phyloP scores from a whole-genome alignment of 2,888 invertebrate genomes.

The Neuroscelio doddi region DNA sequence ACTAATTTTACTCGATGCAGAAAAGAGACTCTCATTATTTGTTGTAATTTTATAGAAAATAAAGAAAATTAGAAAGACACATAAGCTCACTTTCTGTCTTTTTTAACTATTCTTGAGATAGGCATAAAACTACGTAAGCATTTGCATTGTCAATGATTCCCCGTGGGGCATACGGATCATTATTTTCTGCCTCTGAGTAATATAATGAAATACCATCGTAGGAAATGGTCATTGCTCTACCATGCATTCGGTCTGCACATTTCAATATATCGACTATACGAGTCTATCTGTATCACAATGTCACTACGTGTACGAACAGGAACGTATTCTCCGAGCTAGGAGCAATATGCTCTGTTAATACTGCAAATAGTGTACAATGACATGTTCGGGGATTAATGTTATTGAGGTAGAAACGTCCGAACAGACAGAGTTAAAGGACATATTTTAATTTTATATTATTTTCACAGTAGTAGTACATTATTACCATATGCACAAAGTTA shows the following conservation, averaged over 20 bases:
- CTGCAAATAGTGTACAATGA: constrained; percentile 1
- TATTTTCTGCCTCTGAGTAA: not conserved
- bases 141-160: not conserved
- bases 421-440: no score
- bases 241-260: not conserved
- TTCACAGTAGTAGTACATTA: no score
- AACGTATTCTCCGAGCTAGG: no score
- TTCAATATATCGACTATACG: not conserved
- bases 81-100: no score
- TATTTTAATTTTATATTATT: no score
- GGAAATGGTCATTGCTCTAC: constrained; percentile 1
- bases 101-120: no score
- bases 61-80: no score
- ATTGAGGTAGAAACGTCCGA: not conserved
- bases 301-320: not conserved
- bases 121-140: not conserved
- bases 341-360: not conserved
- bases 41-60: no score
- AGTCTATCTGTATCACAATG: not conserved
- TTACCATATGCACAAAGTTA: no score
- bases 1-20: no score
- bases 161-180: not conserved
- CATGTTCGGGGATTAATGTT: constrained; percentile 1
- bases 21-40: no score
- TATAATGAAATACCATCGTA: constrained; percentile 3